Percentiles rank a stretch among this genome's conserved stretches.
These are phyloP conservation scores for Drosophila histrio DNA, from an alignment of 2,888 invertebrate species.

Conservation along the genomic window DNA sequence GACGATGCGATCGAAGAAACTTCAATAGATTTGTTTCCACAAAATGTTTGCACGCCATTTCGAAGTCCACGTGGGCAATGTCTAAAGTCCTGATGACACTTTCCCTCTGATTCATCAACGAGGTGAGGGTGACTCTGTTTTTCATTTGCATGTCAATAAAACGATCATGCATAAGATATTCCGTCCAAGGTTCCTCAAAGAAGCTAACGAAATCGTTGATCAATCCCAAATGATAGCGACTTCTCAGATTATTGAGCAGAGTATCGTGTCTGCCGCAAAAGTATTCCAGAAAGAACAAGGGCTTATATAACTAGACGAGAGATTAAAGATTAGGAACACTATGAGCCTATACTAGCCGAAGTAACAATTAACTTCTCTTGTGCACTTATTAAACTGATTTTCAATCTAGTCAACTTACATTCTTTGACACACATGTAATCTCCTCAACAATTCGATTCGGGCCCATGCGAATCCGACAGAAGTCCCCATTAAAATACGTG, in stretches of 20 bases:
- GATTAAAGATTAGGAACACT: background rate
- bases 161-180: conserved; percentile 75
- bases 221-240: conserved; percentile 53
- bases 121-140: conserved; percentile 30
- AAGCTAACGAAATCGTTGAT: conserved; percentile 68
- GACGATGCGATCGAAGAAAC: conserved; percentile 66
- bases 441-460: conserved; percentile 65
- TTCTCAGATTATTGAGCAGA: conserved; percentile 70
- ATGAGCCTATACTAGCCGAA: too few species aligned
- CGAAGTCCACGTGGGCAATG: conserved; percentile 20
- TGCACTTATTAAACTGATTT: too few species aligned
- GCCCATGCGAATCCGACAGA: conserved; percentile 71
- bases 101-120: conserved; percentile 32
- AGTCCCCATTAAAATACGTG: conserved; percentile 67
- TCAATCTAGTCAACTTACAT: conserved; percentile 49
- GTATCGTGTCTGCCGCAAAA: conserved; percentile 77
- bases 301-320: background rate
- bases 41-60: conserved; percentile 20
- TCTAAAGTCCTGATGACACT: conserved; percentile 14
- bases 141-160: conserved; percentile 60
- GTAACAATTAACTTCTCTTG: too few species aligned
- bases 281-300: conserved; percentile 68
- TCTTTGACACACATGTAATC: conserved; percentile 68
- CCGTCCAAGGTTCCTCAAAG: conserved; percentile 72
- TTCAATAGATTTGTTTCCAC: conserved; percentile 64